A percentile compares a stretch with the other conserved stretches of the same genome.
phyloP scores from a whole-genome alignment of 2,797 vertebrate genomes.

The Coregonus sp. region DNA sequence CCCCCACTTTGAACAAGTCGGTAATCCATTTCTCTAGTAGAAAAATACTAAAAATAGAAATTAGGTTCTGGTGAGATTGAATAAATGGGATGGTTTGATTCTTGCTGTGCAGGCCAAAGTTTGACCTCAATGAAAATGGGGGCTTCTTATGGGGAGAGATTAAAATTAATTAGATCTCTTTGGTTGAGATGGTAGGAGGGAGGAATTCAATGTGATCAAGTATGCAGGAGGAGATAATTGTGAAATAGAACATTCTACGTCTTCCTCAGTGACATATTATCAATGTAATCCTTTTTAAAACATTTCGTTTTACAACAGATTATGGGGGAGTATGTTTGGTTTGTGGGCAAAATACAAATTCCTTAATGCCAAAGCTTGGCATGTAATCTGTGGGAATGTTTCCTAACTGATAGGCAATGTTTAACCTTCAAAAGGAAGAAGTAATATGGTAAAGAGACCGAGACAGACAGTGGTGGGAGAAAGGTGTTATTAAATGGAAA shows the following conservation, averaged over 20 bases:
- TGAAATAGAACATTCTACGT: not conserved
- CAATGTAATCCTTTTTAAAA: constrained; percentile 41
- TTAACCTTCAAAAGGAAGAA: constrained; percentile 4
- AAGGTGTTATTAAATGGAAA: constrained; percentile 25
- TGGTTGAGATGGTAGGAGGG: not conserved
- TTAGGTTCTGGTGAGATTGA: constrained; percentile 10
- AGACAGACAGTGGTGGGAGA: constrained; percentile 12
- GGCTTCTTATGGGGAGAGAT: not conserved
- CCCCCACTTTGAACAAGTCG: constrained; percentile 10
- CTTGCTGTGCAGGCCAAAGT: constrained; percentile 69
- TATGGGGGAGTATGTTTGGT: not conserved
- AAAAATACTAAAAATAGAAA: constrained; percentile 5
- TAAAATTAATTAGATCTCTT: constrained; percentile 2
- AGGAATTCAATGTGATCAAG: not conserved
- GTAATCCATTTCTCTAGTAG: constrained; percentile 11
- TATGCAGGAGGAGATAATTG: not conserved
- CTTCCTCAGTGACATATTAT: not conserved
- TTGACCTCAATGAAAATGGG: constrained; percentile 4
- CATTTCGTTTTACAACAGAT: constrained; percentile 7
- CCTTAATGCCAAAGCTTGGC: not conserved
- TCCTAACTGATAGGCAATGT: not conserved
- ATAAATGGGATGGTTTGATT: constrained; percentile 11
- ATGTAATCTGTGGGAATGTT: not conserved
- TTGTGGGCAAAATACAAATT: not conserved
- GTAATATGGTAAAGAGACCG: not conserved